phyloP scores from a whole-genome alignment of 2,888 invertebrate species.

The Sabatieria punctata region DNA sequence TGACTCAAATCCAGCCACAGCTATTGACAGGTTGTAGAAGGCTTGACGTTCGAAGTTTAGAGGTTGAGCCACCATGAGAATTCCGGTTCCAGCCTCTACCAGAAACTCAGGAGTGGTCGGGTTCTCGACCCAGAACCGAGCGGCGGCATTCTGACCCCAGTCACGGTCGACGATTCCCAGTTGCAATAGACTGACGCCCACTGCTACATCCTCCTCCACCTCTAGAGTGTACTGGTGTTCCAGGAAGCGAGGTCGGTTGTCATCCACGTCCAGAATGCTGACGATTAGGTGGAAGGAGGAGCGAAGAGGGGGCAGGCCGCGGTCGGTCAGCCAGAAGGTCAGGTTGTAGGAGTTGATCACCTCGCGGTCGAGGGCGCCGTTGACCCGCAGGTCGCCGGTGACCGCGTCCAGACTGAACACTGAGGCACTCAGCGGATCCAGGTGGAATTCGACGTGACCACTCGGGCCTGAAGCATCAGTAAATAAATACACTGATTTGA shows the following conservation, averaged over 20 bases:
- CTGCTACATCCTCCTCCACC: slow-evolving; percentile 78
- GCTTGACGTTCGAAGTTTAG: slow-evolving; percentile 77
- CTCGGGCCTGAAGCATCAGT: too few relatives aligned
- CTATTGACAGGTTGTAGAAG: slow-evolving; percentile 63
- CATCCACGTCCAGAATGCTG: slow-evolving; percentile 66
- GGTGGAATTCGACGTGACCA: slow-evolving; percentile 69
- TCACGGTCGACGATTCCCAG: slow-evolving; percentile 40
- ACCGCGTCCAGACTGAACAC: slow-evolving; percentile 65
- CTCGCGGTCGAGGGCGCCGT: slow-evolving; percentile 70
- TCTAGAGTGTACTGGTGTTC: slow-evolving; percentile 62
- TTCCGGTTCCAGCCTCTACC: slow-evolving; percentile 75
- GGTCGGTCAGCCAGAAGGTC: slow-evolving; percentile 61
- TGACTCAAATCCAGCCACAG: slow-evolving; percentile 61
- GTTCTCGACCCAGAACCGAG: slow-evolving; percentile 29
- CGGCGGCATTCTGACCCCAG: slow-evolving; percentile 53
- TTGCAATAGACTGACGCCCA: slow-evolving; percentile 71
- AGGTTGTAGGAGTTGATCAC: slow-evolving; percentile 54
- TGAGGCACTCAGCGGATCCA: slow-evolving; percentile 41
- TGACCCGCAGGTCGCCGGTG: slow-evolving; percentile 67
- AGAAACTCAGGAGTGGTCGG: slow-evolving; percentile 65
- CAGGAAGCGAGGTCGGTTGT: slow-evolving; percentile 71
- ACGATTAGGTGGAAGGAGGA: slow-evolving; percentile 53
- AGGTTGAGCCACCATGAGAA: slow-evolving; percentile 74
- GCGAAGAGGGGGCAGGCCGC: slow-evolving; percentile 61
- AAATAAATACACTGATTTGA: too few relatives aligned